Evolutionary conservation across 1,140 invertebrate genomes (phyloP), one percentile per base, ranked within the genome.

Genomic region (Palaemon carinicauda): DNA sequence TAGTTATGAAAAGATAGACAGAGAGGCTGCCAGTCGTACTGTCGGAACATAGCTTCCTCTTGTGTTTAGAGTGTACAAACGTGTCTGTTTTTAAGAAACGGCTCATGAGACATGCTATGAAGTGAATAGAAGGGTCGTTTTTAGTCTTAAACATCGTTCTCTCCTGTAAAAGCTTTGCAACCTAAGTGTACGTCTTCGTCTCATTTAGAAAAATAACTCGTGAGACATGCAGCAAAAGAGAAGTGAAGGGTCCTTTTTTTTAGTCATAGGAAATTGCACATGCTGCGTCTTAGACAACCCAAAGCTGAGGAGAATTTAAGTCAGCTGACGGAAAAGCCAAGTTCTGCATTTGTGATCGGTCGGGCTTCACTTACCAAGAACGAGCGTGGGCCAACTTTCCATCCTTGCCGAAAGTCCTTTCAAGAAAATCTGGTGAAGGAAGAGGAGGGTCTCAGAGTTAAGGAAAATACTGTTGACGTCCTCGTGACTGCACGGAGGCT

Each of bases 401-500:
- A 98, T 95, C 83, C 97, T 93, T 4, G 96, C 96, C 4, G 96
- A 96, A 3, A 98, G 93, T n/a, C 97, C 97, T 92, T 98, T 98
- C 88, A 98, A 93, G 91, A 98, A 98, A 88, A 98, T 98, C 92
- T 98, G 97, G 93, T 98, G 97, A 1, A 98, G 93, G 92, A 98
- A 98, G 89, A 98, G 92, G 69, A 98, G 94, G 0, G 97, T 98
- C 92, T 98, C 97, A 90, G 96, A 96, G 92, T 98, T 98, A 50
- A 98, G 92, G 92, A 98, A 98, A 89, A 98, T 98, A 51, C 97
- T 98, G 92, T 97, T 98, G 78, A 98, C 96, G 90, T 98, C 97
- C 91, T 98, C 97, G 91, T 98, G 97, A 2, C 95, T 95, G 90
- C 97, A 97, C 0, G 97, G 96, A 7, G 97, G 97, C 91, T 96